Percentiles rank a stretch among this genome's conserved stretches.
Evolutionary conservation across 2,113 vertebrate genomes (phyloP).

Genomic region (Colistium nudipinnis): DNA sequence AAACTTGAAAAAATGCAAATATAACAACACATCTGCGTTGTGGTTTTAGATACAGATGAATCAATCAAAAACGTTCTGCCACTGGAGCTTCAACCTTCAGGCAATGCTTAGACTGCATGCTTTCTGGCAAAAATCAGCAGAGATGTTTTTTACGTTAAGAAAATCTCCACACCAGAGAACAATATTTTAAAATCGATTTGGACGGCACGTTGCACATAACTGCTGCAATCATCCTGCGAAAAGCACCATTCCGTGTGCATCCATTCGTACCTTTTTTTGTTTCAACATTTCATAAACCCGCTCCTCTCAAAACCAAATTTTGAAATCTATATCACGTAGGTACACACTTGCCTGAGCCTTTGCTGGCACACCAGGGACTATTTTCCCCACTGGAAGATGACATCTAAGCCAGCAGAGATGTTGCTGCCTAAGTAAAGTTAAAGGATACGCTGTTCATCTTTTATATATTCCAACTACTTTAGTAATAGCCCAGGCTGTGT

Average conservation of each 20-base stretch:
- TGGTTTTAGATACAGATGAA: conserved; percentile 13
- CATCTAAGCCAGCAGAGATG: no score
- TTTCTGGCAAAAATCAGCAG: conserved; percentile 54
- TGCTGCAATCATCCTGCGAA: not conserved
- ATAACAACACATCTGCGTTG: not conserved
- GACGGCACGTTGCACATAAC: not conserved
- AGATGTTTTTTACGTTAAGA: conserved; percentile 56
- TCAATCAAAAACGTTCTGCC: conserved; percentile 43
- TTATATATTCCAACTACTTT: no score
- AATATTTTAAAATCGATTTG: conserved; percentile 26
- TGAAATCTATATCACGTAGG: not conserved
- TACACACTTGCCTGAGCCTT: not conserved
- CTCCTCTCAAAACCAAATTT: not conserved
- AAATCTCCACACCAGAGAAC: conserved; percentile 26
- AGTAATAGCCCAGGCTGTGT: no score
- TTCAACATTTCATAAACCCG: conserved; percentile 5
- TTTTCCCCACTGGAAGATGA: no score
- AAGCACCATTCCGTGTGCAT: not conserved
- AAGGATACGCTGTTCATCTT: no score
- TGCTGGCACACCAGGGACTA: no score
- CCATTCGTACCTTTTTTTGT: not conserved
- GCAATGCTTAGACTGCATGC: conserved; percentile 56
- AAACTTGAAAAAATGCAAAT: conserved; percentile 13
- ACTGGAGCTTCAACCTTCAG: conserved; percentile 42
- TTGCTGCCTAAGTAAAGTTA: no score